Base-by-base conservation (phyloP, 30 jellyfish, hydroid and myxozoan genomes). In the Phacellophora camtschatica region DNA sequence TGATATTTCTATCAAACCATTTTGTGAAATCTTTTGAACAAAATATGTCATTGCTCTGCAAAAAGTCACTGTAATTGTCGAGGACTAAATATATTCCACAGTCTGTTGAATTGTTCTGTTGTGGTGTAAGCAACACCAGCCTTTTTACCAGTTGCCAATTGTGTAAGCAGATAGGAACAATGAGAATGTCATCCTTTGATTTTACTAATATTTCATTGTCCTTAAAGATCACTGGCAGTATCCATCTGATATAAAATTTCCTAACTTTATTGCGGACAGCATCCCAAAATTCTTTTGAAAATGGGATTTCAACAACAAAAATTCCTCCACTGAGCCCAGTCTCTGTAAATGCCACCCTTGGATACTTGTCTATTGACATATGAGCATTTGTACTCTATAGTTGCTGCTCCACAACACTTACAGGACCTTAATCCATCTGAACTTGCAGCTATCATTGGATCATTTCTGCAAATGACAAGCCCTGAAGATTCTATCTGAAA, bases 401-500 rank as follows among this genome's bases (percentile, higher is more conserved):
- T 71, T 31, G 84, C 84, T 71, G 72, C 20, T n/a, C 43, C 67
- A 48, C 84, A 71, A 30, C 84, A 71, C 51, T 71, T 71, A 30
- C 84, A 43, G 1, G 59, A 32, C 18, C 59, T 27, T n/a, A 71
- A 13, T 23, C 84, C 84, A 48, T 71, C 84, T 16, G 84, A 74
- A 48, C 53, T 41, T 43, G 84, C 84, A 71, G 84, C 84, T 23
- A 61, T 61, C 5, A 61, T 23, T 23, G 74, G 74, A 25, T 61
- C 49, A 23, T 61, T 24, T 30, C 6, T 61, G 12, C 74, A 61
- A 23, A 61, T 61, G 46, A 61, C 74, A 25, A 61, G 49, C 74
- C 74, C 50, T 0, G 74, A 61, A 25, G 49, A 30, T 61, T 61
- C 49, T 30, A 30, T 30, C 49, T 18, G 13, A 29, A 61, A 61